phyloP scores from a whole-genome alignment of 2,113 vertebrate genomes.

The Oryctolagus cuniculus region mOryCun1.1 NC_091434.1:81920001-81920500 shows the following conservation, averaged over 20 bases:
- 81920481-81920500: conserved; percentile 90
- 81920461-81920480: conserved; percentile 88
- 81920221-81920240: conserved; percentile 63
- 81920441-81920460: conserved; percentile 83
- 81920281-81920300: not conserved
- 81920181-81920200: not conserved
- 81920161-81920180: conserved; percentile 16
- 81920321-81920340: conserved; percentile 20
- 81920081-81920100: conserved; percentile 27
- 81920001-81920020: conserved; percentile 88
- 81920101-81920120: conserved; percentile 20
- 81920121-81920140: not conserved
- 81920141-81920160: conserved; percentile 2
- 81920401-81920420: not conserved
- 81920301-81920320: not conserved
- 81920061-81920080: not conserved
- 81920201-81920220: conserved; percentile 13
- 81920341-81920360: not conserved
- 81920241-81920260: conserved; percentile 45
- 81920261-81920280: conserved; percentile 19
- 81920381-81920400: not conserved
- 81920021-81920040: not conserved
- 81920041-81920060: not conserved
- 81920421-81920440: conserved; percentile 69
- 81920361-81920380: not conserved